phyloP scores from a whole-genome alignment of 2,888 invertebrate genomes.

The Macrosiphum euphorbiae region DNA sequence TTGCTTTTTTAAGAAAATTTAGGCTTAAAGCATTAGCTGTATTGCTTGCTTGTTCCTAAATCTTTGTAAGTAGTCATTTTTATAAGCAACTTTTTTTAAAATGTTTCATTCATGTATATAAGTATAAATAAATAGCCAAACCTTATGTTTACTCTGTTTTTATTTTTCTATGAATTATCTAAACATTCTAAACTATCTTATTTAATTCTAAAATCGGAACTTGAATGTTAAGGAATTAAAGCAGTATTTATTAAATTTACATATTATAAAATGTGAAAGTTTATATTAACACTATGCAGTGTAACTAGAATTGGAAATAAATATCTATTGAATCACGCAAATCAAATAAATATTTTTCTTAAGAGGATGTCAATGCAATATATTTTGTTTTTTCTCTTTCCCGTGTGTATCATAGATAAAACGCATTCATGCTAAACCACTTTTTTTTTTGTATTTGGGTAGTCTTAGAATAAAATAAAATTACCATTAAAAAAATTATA shows the following conservation, averaged over 20 bases:
- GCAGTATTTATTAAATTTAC: neutral
- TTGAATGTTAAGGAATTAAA: neutral
- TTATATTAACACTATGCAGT: neutral
- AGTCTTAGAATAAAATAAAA: neutral
- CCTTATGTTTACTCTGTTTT: slow-evolving; percentile 19
- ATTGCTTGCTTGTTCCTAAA: slow-evolving; percentile 57
- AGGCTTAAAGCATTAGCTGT: slow-evolving; percentile 51
- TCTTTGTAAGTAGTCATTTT: slow-evolving; percentile 59
- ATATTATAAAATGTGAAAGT: neutral
- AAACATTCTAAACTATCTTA: neutral
- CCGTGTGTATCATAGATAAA: neutral
- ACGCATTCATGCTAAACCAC: neutral
- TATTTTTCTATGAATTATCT: neutral
- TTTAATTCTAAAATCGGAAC: neutral
- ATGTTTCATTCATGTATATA: slow-evolving; percentile 46
- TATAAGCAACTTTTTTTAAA: slow-evolving; percentile 39
- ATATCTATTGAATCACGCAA: neutral
- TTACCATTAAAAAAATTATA: neutral
- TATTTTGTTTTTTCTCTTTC: neutral
- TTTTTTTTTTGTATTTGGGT: neutral
- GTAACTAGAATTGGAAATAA: neutral
- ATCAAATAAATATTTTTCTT: neutral
- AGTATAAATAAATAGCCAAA: slow-evolving; percentile 45
- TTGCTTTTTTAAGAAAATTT: slow-evolving; percentile 48
- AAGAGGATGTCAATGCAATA: neutral